A percentile compares a stretch with the other conserved stretches of the same genome.
Evolutionary conservation across 2,797 vertebrate genomes (phyloP).

Genomic region (Graptemys geographica): DNA sequence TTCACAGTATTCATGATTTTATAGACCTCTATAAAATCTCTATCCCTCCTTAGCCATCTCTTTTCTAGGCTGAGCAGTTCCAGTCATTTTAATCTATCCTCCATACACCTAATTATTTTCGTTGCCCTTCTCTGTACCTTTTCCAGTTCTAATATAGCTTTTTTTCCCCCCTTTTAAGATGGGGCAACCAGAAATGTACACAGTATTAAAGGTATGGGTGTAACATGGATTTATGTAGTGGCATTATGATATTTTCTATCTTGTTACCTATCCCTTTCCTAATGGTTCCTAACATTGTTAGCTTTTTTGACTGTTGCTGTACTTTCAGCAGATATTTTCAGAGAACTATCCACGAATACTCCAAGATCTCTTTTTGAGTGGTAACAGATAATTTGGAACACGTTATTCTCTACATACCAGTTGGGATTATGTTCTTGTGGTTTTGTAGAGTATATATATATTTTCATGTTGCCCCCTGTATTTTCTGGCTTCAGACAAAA

Average conservation of each 20-base stretch:
- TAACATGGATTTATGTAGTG: background rate
- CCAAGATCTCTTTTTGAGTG: background rate
- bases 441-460: background rate
- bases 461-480: background rate
- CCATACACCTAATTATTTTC: background rate
- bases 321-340: background rate
- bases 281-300: background rate
- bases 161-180: background rate
- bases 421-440: background rate
- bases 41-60: background rate
- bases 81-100: background rate
- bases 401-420: background rate
- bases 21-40: background rate
- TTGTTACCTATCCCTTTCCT: background rate
- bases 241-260: background rate
- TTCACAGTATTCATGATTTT: background rate
- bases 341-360: background rate
- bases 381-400: background rate
- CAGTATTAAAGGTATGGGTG: background rate
- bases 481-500: background rate
- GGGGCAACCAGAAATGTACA: background rate
- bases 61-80: background rate
- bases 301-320: background rate
- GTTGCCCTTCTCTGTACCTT: background rate
- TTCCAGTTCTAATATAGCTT: background rate